These are phyloP conservation scores for Camponotus pennsylvanicus DNA, from an alignment of 1,140 invertebrate species.

Conservation along the genomic window DNA sequence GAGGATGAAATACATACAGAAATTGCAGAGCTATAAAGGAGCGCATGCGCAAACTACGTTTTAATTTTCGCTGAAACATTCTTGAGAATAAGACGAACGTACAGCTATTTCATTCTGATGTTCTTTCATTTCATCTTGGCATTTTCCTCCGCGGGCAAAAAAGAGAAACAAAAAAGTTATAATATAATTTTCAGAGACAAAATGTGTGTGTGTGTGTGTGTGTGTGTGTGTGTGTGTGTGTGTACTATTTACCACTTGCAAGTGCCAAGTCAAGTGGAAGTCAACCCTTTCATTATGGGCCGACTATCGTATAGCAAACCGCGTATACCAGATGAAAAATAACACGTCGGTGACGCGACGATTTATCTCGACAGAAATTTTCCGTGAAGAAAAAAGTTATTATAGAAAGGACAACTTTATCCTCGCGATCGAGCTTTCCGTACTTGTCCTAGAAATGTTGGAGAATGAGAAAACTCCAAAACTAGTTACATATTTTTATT, in stretches of 20 bases:
- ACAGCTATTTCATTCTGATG: background rate
- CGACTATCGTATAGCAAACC: background rate
- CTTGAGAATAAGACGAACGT: background rate
- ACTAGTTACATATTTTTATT: slow-evolving; percentile 27
- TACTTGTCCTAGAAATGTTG: background rate
- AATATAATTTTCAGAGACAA: slow-evolving; percentile 23
- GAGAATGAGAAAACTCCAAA: background rate
- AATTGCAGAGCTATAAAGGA: background rate
- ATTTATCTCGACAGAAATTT: slow-evolving; percentile 30
- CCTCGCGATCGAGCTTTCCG: slow-evolving; percentile 12
- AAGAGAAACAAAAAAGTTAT: background rate
- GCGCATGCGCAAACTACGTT: background rate
- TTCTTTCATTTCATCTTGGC: background rate
- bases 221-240: background rate
- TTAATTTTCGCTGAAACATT: slow-evolving; percentile 53
- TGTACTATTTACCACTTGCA: background rate
- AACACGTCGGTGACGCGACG: slow-evolving; percentile 5
- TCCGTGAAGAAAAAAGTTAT: slow-evolving; percentile 30
- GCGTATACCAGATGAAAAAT: slow-evolving; percentile 40
- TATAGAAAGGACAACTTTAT: background rate
- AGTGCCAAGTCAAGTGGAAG: slow-evolving; percentile 9
- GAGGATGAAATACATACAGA: background rate
- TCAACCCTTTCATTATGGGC: background rate
- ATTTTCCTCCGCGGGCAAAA: background rate
- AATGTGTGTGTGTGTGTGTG: background rate